Conservation (phyloP, 2,888 invertebrate species). For the Bhutanitis thaidina region DNA sequence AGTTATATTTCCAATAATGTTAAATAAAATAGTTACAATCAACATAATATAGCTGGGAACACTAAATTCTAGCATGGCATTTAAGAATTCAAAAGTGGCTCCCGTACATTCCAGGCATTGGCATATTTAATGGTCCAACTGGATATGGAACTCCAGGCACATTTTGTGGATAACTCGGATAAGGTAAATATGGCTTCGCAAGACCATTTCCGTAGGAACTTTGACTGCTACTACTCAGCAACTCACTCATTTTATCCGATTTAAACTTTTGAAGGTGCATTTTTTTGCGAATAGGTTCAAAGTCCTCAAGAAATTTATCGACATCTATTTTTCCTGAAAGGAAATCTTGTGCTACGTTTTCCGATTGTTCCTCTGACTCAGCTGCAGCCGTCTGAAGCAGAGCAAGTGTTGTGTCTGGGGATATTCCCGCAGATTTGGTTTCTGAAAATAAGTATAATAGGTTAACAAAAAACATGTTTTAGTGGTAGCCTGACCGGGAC, state of each 20-base stretch:
- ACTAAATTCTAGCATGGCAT: not conserved
- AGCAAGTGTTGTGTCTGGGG: conserved; percentile 92
- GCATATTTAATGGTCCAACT: conserved; percentile 87
- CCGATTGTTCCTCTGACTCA: conserved; percentile 96
- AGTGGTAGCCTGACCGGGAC: too few relatives aligned
- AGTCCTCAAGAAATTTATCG: conserved; percentile 93
- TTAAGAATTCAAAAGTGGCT: conserved; percentile 56
- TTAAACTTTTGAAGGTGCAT: conserved; percentile 89
- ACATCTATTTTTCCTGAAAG: conserved; percentile 84
- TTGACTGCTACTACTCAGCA: conserved; percentile 72
- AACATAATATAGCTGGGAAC: not conserved
- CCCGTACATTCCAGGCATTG: conserved; percentile 83
- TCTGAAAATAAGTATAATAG: conserved; percentile 75
- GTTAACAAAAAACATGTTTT: too few relatives aligned
- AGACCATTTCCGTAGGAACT: conserved; percentile 60
- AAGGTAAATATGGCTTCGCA: conserved; percentile 63
- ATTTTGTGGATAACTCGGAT: conserved; percentile 70
- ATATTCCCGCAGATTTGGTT: conserved; percentile 86
- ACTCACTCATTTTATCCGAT: conserved; percentile 94
- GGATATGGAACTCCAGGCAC: conserved; percentile 85
- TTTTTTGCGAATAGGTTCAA: conserved; percentile 83
- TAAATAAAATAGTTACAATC: too few relatives aligned
- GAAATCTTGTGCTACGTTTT: conserved; percentile 89
- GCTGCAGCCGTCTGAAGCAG: conserved; percentile 94
- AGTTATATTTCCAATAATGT: too few relatives aligned